Evolutionary conservation across 1,140 invertebrate species (phyloP), one percentile per base, ranked within the genome.

Genomic region (Diprion similis): DNA sequence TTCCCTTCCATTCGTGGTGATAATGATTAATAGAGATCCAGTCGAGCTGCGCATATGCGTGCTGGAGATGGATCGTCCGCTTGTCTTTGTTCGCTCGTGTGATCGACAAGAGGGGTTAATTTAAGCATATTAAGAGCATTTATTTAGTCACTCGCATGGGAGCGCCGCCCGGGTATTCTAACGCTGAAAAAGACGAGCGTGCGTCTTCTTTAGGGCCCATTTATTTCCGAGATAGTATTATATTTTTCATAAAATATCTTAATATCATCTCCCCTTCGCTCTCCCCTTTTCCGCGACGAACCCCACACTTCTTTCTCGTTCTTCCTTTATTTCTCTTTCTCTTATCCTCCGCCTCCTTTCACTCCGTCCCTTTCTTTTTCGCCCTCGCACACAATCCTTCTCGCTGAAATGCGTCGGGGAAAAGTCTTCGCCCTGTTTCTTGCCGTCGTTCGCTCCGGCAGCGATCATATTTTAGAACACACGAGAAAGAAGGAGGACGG

Each of bases 251-350:
- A 68, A 68, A 68, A 68, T 68, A 68, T 68, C 66, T 68, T 68
- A 68, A 68, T 68, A 68, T 68, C 66, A 68, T 68, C 66, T 68
- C 66, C 17, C 37, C 66, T 45, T 45, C 19, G 8, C 66, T 3
- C 66, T 11, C 66, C 66, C 66, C 66, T 68, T 64, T 68, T 46
- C 68, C 68, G 68, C 68, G 66, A 68, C 66, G 77, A 72, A 3
- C 74, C 73, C 64, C 71, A 59, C 65, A 59, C 79, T 37, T 37
- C 24, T 37, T 37, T 37, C 72, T 76, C 71, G 9, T 9, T 71
- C 74, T 51, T 72, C 37, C 48, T 45, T 64, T 70, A 15, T 19
- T 67, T 73, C 69, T 59, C 51, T 13, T 59, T 59, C n/a, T 17
- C n/a, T 59, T 17, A 9, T 59, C n/a, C 51, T 59, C 24, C 24